These are phyloP conservation scores for Malurus elegans DNA, from an alignment of 2,113 vertebrate genomes.

Conservation along the genomic window DNA sequence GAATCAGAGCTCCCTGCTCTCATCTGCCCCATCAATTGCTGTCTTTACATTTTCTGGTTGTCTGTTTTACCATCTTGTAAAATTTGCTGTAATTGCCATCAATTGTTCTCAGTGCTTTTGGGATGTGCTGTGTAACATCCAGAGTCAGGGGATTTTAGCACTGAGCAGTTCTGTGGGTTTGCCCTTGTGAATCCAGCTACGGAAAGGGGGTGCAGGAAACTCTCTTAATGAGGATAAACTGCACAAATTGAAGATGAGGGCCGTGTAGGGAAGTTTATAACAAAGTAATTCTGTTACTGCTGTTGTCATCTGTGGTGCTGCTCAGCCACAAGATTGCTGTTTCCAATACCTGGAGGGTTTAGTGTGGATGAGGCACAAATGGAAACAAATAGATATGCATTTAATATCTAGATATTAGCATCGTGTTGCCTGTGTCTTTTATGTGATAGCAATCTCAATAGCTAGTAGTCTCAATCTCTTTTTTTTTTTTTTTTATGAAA, in stretches of 20 bases:
- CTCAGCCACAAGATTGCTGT: not conserved
- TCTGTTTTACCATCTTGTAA: not conserved
- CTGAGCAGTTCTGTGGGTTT: not conserved
- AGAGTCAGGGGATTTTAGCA: not conserved
- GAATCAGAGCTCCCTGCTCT: not conserved
- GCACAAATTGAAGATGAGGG: not conserved
- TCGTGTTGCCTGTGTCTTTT: not conserved
- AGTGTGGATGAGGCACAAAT: not conserved
- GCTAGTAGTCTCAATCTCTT: not conserved
- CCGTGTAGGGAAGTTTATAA: not conserved
- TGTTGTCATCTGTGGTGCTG: not conserved
- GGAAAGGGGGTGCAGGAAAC: not conserved
- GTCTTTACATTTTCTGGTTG: conserved; percentile 4
- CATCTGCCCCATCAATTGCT: not conserved
- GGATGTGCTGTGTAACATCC: not conserved
- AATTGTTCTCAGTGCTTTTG: not conserved
- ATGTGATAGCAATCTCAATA: not conserved
- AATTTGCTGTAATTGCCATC: not conserved
- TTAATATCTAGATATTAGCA: not conserved
- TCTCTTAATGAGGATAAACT: not conserved
- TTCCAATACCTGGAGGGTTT: not conserved
- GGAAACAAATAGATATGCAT: not conserved
- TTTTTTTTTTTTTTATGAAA: not conserved
- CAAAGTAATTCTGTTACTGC: not conserved
- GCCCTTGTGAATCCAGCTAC: not conserved